These are phyloP conservation scores for Scolopax rusticola DNA, from an alignment of 2,797 vertebrate species.

Conservation along the genomic window DNA sequence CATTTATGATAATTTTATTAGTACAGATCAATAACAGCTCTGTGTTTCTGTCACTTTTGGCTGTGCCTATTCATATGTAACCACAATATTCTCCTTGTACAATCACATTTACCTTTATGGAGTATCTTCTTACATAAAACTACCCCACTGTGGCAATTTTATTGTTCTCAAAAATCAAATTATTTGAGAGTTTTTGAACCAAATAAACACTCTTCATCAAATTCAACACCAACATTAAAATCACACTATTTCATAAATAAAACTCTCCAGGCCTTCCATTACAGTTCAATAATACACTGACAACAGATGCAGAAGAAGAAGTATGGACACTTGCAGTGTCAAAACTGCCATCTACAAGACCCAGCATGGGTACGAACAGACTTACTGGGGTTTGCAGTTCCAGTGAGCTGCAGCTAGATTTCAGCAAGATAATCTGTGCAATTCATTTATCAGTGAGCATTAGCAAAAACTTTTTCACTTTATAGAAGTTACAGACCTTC, in stretches of 20 bases:
- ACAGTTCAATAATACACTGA: not conserved
- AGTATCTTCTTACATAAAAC: not conserved
- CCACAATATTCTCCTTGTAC: not conserved
- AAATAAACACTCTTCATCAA: not conserved
- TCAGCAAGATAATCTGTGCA: not conserved
- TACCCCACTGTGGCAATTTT: not conserved
- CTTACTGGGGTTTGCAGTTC: not conserved
- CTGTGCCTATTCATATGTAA: not conserved
- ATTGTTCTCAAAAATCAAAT: not conserved
- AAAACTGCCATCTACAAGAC: not conserved
- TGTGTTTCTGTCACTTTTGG: not conserved
- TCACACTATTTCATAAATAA: not conserved
- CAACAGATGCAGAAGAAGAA: not conserved
- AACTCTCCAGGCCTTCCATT: not conserved
- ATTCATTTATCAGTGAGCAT: not conserved
- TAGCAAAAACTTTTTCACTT: not conserved
- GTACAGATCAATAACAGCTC: not conserved
- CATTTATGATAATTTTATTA: not conserved
- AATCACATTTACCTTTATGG: not conserved
- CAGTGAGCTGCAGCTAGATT: not conserved
- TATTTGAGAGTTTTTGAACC: accelerated
- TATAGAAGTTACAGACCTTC: not conserved
- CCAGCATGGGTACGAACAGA: not conserved
- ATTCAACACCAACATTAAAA: not conserved
- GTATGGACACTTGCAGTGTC: not conserved